These are phyloP conservation scores for Ligdia adustata DNA, from an alignment of 2,888 invertebrate species.

Conservation along the genomic window DNA sequence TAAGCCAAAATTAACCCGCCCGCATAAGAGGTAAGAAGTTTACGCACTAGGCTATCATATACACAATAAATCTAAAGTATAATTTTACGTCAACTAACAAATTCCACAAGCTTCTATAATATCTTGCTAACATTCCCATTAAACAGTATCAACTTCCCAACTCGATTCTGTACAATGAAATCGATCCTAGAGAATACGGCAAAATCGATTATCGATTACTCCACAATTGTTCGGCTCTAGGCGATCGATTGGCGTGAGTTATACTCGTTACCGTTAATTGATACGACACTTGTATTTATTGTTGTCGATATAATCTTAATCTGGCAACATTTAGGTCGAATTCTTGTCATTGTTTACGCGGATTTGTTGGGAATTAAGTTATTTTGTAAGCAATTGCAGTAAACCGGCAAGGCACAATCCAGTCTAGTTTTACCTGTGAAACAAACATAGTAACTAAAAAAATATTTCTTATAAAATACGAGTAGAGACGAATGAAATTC, in stretches of 20 bases:
- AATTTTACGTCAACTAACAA: no score
- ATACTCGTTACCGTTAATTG: constrained; percentile 29
- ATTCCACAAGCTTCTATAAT: no score
- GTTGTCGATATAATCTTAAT: constrained; percentile 18
- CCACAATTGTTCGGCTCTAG: constrained; percentile 23
- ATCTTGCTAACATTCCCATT: constrained; percentile 11
- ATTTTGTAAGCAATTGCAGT: background rate
- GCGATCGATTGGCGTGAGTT: constrained; percentile 29
- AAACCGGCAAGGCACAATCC: background rate
- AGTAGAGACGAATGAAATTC: no score
- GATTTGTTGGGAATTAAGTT: constrained; percentile 14
- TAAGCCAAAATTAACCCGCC: no score
- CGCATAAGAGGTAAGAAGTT: no score
- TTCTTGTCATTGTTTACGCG: constrained; percentile 29
- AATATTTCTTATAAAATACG: no score
- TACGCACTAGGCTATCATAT: no score
- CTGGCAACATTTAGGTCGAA: constrained; percentile 32
- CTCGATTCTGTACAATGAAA: constrained; percentile 7
- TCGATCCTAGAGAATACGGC: constrained; percentile 14
- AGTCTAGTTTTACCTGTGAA: no score
- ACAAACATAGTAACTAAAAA: no score
- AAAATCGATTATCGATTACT: constrained; percentile 33
- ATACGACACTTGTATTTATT: constrained; percentile 26
- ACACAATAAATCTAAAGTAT: no score
- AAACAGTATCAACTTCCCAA: constrained; percentile 14